Evolutionary conservation across 1,140 invertebrate species (phyloP), one percentile per base, ranked within the genome.

Genomic region (Chlorops oryzae): DNA sequence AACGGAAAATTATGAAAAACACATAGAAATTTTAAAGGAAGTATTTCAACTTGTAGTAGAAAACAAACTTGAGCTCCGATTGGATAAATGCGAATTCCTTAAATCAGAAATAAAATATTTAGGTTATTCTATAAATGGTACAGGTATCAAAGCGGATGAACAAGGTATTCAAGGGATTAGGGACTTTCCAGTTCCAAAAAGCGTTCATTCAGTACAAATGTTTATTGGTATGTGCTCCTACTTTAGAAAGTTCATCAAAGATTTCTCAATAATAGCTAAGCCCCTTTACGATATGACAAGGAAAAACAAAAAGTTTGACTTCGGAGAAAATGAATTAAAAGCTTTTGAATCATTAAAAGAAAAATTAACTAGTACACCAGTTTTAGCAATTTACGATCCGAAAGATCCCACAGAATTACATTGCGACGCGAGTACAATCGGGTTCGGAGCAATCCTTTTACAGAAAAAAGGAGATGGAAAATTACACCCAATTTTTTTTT

Each of bases 31-130:
- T 12, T 48, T 68, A 10, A 43, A 56, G 39, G 13, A 38, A 37
- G 58, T 66, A 1, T 39, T 70, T 10, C 15, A 47, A 12, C 37
- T 49, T 2, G 59, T 66, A 5, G 47, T 35, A 6, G 45, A 70
- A 2, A 63, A 65, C 60, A 69, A 64, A 3, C 48, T 73, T 24
- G 15, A 57, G 35, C 58, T 73, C 0, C 72, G 67, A 34, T 64
- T 57, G 63, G 62, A 70, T 46, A 75, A 75, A 53, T 62, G 61
- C 25, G 21, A 61, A 13, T 56, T 74, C 37, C 9, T 72, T 22
- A 13, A 49, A 22, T 49, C 12, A 7, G 32, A 54, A 45, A 55
- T 58, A 9, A 46, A 58, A 10, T 59, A 46, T 43, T 41, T 63
- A 13, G 59, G 59, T 21, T 51, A 59, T 45, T 22, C 51, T n/a